Percentiles rank a stretch among this genome's conserved stretches.
Conservation (phyloP, 2,888 invertebrate species). For the Orthosia gracilis region DNA sequence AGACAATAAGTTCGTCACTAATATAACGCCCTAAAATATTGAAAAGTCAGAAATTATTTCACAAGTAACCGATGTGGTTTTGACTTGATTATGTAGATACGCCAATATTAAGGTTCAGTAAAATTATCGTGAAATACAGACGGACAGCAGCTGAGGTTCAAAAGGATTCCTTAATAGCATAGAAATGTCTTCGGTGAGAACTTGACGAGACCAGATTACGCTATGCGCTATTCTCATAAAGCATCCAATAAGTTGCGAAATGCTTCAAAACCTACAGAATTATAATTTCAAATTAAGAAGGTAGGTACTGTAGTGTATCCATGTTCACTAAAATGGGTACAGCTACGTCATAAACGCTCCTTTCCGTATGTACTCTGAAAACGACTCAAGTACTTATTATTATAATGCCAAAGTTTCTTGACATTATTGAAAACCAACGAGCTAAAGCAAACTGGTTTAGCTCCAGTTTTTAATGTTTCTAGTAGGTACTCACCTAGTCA, state of each 20-base stretch:
- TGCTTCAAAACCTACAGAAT: neutral
- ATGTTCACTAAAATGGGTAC: neutral
- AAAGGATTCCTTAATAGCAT: constrained; percentile 16
- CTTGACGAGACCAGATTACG: neutral
- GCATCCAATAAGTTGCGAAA: neutral
- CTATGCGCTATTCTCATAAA: neutral
- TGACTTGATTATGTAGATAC: neutral
- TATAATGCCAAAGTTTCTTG: neutral
- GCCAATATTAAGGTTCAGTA: constrained; percentile 12
- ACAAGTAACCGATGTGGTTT: neutral
- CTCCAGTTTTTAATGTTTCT: neutral
- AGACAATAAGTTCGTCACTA: too few relatives aligned
- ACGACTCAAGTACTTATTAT: neutral
- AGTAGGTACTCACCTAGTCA: neutral
- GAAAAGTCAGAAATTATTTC: neutral
- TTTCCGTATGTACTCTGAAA: neutral
- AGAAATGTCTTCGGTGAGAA: neutral
- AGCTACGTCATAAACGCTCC: neutral
- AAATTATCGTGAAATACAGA: constrained; percentile 13
- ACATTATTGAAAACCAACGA: constrained; percentile 4
- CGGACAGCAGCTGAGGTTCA: neutral
- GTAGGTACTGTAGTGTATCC: too few relatives aligned
- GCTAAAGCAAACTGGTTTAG: constrained; percentile 3
- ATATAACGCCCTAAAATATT: neutral
- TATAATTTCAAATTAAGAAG: neutral